Base-by-base conservation (phyloP, 2,888 invertebrate genomes). In the Chrysodeixis includens region DNA sequence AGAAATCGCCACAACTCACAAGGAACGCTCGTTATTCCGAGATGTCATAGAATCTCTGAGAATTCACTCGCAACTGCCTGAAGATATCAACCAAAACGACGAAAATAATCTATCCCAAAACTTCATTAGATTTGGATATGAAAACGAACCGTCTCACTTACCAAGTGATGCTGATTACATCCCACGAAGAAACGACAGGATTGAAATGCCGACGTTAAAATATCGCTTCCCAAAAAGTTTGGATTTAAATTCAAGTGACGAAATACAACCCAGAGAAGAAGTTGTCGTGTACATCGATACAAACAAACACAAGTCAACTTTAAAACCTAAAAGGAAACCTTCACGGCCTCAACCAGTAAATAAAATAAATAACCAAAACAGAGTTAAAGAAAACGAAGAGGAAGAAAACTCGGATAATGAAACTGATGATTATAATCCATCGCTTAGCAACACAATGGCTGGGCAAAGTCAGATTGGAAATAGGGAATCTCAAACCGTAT, bases 401-500 rank as follows among this genome's bases (percentile, higher is more conserved):
- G 82, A 18, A 68, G 79, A 59, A 77, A 81, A 78, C 18, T 62
- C 66, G 9, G 71, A 70, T 35, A 78, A 79, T n/a, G 80, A 82
- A 69, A 65, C 76, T 61, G 82, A 83, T 26, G 81, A 85, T 57
- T 69, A 75, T 52, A 74, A 26, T 26, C 26, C 79, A n/a, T 91
- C 92, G 0, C 73, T 90, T 40, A 88, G 86, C 30, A 94, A 95
- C 60, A 88, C 84, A 30, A 91, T 95, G 91, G 85, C 88, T 49
- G 95, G 94, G 10, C 92, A 92, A 72, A 95, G 95, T 71, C 95
- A 95, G 71, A 93, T 95, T 10, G 95, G 95, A 0, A 89, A 95
- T 69, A 88, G 94, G 40, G 94, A 95, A 79, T 89, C 93, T 0
- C 95, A 95, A 84, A 93, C 93, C 46, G 92, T 95, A 0, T 85